Evolutionary conservation across 2,888 invertebrate species (phyloP).

Genomic region (Tetragonula carbonaria): DNA sequence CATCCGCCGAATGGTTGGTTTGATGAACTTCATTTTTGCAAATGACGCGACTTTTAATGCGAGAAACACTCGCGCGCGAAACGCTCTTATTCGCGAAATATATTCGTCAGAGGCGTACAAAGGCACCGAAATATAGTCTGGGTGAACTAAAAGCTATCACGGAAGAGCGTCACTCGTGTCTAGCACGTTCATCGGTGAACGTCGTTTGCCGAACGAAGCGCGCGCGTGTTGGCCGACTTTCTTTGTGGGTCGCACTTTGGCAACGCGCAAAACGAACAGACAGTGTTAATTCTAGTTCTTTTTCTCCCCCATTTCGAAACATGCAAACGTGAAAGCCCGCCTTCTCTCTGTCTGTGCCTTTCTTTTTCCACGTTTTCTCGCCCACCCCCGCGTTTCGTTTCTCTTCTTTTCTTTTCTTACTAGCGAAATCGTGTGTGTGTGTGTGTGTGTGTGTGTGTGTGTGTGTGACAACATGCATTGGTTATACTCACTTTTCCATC

Average conservation of each 20-base stretch:
- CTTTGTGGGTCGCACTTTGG: slow-evolving; percentile 71
- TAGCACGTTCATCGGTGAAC: slow-evolving; percentile 38
- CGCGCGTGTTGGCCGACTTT: slow-evolving; percentile 74
- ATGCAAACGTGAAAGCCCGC: slow-evolving; percentile 10
- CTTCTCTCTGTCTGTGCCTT: background rate
- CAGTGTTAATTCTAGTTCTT: slow-evolving; percentile 53
- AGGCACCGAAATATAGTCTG: slow-evolving; percentile 58
- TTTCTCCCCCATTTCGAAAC: background rate
- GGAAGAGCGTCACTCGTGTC: slow-evolving; percentile 50
- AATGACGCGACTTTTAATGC: slow-evolving; percentile 44
- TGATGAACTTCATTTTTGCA: slow-evolving; percentile 45
- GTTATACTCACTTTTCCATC: slow-evolving; percentile 89
- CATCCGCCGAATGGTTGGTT: slow-evolving; percentile 6
- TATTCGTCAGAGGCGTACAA: slow-evolving; percentile 46
- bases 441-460: too few relatives aligned
- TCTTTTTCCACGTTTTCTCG: background rate
- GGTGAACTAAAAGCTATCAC: slow-evolving; percentile 66
- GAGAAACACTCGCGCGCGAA: background rate
- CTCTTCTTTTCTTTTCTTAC: background rate
- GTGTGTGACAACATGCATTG: slow-evolving; percentile 7
- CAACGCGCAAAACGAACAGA: slow-evolving; percentile 55
- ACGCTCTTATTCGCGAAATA: slow-evolving; percentile 21
- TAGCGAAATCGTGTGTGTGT: background rate
- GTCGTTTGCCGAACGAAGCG: slow-evolving; percentile 28
- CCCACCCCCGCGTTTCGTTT: background rate